Evolutionary conservation across 2,113 vertebrate species (phyloP).

Genomic region (Marmota monax): DNA sequence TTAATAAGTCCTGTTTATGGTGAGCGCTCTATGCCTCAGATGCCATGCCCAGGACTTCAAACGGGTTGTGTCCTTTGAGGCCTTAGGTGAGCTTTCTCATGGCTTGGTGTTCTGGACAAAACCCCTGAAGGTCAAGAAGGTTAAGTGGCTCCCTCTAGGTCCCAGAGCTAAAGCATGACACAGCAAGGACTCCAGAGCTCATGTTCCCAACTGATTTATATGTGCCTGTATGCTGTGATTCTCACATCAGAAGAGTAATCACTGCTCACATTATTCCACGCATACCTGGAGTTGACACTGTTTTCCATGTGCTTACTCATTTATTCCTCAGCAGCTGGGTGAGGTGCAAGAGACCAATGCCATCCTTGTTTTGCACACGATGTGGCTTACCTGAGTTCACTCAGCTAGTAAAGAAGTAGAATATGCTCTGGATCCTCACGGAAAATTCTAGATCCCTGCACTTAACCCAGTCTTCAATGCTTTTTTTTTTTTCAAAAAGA

Average conservation of each 20-base stretch:
- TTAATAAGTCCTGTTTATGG: background rate
- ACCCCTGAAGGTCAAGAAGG: conserved; percentile 15
- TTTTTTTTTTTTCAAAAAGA: background rate
- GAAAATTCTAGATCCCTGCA: background rate
- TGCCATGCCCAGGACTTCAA: background rate
- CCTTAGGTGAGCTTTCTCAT: background rate
- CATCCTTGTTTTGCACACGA: background rate
- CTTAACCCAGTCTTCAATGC: background rate
- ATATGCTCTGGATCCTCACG: background rate
- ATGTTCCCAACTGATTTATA: background rate
- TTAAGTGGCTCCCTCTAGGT: conserved; percentile 43
- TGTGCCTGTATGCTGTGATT: background rate
- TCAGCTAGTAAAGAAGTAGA: background rate
- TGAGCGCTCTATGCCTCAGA: background rate
- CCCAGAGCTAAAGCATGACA: background rate
- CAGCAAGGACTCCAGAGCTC: background rate
- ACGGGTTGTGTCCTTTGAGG: background rate
- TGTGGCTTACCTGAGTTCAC: background rate
- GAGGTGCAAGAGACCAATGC: background rate
- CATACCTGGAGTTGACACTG: background rate
- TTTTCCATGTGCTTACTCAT: background rate
- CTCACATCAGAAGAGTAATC: background rate
- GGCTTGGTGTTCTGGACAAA: conserved; percentile 44
- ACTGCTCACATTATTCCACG: background rate
- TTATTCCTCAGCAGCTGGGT: background rate